phyloP scores from a whole-genome alignment of 2,888 invertebrate species.

The Ichneumon xanthorius region DNA sequence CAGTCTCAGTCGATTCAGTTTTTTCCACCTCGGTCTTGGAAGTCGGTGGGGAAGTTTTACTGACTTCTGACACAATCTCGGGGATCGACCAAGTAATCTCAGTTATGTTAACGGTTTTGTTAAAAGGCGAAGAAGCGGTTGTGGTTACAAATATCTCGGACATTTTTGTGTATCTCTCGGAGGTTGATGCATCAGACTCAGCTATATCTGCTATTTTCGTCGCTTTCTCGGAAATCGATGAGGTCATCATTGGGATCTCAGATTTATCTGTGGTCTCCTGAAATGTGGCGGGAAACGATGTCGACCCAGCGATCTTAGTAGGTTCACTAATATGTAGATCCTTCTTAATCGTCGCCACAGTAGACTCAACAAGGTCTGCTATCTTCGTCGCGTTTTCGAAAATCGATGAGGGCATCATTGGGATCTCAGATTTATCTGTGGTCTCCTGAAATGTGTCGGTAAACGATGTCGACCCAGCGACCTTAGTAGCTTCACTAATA shows the following conservation, averaged over 20 bases:
- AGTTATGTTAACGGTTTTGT: not conserved
- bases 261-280: not conserved
- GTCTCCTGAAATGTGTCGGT: too few species aligned
- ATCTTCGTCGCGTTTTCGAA: too few species aligned
- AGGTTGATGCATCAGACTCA: not conserved
- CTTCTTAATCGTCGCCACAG: not conserved
- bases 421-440: too few species aligned
- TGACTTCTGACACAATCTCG: not conserved
- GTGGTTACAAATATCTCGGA: not conserved
- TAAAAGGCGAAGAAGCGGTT: not conserved
- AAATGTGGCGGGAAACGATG: not conserved
- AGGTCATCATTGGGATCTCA: not conserved
- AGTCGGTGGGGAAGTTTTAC: not conserved
- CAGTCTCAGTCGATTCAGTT: not conserved
- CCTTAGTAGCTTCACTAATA: too few species aligned
- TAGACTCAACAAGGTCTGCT: too few species aligned
- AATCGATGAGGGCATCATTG: too few species aligned
- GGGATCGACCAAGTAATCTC: not conserved
- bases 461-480: too few species aligned
- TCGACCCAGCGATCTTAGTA: not conserved
- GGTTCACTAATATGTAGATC: not conserved
- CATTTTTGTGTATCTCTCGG: not conserved
- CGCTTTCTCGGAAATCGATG: not conserved
- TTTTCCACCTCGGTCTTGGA: not conserved
- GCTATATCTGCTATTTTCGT: not conserved